Evolutionary conservation across 2,888 invertebrate genomes (phyloP).

Genomic region (Phania funesta): DNA sequence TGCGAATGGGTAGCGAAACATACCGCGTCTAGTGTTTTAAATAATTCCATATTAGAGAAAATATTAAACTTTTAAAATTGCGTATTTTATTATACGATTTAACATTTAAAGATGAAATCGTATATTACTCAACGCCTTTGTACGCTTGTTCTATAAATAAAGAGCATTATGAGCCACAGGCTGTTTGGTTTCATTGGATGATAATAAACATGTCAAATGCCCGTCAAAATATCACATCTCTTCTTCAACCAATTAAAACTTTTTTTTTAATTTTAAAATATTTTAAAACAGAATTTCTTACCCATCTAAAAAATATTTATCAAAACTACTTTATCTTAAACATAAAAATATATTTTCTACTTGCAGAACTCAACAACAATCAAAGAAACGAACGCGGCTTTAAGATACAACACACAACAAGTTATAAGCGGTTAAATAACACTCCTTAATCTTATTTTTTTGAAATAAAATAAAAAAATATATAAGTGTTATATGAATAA

Average conservation of each 20-base stretch:
- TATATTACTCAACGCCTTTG: not conserved
- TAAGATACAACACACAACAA: constrained; percentile 5
- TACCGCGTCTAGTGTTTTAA: no score
- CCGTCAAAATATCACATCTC: constrained; percentile 21
- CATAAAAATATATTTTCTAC: constrained; percentile 33
- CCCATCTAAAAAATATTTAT: constrained; percentile 43
- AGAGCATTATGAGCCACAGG: not conserved
- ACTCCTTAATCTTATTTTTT: constrained; percentile 44
- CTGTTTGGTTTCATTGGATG: not conserved
- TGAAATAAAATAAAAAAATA: not conserved
- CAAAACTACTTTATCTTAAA: constrained; percentile 54
- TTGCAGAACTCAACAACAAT: constrained; percentile 48
- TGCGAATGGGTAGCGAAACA: no score
- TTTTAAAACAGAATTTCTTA: not conserved
- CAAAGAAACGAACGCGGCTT: constrained; percentile 29
- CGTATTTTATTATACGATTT: not conserved
- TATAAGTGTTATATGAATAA: not conserved
- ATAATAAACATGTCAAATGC: constrained; percentile 41
- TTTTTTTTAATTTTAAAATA: not conserved
- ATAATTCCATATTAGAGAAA: no score
- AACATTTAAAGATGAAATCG: not conserved
- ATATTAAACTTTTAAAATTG: not conserved
- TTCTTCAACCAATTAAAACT: not conserved
- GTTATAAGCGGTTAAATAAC: constrained; percentile 27
- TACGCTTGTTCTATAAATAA: constrained; percentile 1